These are phyloP conservation scores for Condylura cristata DNA, from an alignment of 2,113 vertebrate genomes.

Conservation along the genomic window DNA sequence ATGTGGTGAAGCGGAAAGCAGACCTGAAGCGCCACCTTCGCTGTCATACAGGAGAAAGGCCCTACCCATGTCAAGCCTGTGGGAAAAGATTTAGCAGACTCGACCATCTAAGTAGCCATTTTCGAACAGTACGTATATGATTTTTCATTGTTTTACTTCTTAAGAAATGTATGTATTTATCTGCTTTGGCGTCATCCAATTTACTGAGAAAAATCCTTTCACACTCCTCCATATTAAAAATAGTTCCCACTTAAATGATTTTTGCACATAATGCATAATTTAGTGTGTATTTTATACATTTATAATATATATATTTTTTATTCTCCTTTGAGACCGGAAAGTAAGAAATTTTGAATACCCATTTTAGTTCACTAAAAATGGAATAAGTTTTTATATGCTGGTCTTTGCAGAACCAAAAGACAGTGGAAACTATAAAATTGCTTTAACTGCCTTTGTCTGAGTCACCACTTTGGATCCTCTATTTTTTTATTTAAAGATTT, in stretches of 20 bases:
- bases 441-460: neutral
- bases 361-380: constrained; percentile 11
- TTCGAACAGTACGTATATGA: constrained; percentile 92
- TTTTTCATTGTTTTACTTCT: constrained; percentile 57
- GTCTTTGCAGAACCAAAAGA: neutral
- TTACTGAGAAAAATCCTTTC: neutral
- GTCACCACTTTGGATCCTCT: neutral
- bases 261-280: neutral
- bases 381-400: neutral
- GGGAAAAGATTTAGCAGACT: constrained; percentile 97
- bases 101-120: constrained; percentile 97
- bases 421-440: neutral
- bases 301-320: neutral
- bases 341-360: neutral
- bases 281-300: neutral
- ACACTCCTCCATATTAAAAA: neutral
- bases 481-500: too few species aligned
- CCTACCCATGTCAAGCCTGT: constrained; percentile 97
- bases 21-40: constrained; percentile 98
- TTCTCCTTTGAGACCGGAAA: constrained; percentile 1
- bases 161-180: neutral
- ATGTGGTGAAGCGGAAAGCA: constrained; percentile 97
- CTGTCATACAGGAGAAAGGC: constrained; percentile 96
- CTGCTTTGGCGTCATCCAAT: neutral
- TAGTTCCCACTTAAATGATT: constrained; percentile 27